phyloP scores from a whole-genome alignment of 2,113 vertebrate genomes.

The Hyperoodon ampullatus region DNA sequence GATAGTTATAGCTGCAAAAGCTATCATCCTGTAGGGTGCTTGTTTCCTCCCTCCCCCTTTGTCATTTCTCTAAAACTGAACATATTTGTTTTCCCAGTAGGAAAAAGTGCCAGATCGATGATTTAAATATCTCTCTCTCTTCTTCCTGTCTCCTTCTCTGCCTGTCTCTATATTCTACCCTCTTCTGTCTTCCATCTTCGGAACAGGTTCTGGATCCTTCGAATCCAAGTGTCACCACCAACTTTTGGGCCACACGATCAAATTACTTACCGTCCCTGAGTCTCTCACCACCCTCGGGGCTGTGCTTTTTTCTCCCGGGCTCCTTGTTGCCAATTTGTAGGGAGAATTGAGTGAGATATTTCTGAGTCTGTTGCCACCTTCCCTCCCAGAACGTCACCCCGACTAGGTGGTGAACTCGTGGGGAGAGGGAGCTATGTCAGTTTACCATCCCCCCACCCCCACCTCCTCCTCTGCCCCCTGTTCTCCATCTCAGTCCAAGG shows the following conservation, averaged over 20 bases:
- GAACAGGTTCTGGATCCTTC: background rate
- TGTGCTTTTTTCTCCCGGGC: rapidly evolving
- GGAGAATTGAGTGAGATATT: background rate
- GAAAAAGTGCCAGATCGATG: background rate
- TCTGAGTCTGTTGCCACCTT: background rate
- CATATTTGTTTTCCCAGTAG: constrained; percentile 14
- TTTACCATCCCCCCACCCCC: rapidly evolving
- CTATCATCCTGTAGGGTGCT: background rate
- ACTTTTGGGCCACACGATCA: background rate
- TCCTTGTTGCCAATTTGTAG: background rate
- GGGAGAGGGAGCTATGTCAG: background rate
- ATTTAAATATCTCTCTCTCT: background rate
- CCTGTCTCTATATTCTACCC: background rate
- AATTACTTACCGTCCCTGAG: background rate
- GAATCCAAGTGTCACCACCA: background rate
- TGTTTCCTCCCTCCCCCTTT: background rate
- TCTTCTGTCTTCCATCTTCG: background rate
- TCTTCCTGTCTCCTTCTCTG: background rate
- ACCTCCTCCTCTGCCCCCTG: background rate
- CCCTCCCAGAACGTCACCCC: rapidly evolving
- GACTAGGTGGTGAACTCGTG: background rate
- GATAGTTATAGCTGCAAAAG: constrained; percentile 34
- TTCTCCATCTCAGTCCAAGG: background rate
- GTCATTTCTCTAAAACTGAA: constrained; percentile 45
- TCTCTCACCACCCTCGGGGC: background rate